Evolutionary conservation across 2,888 invertebrate species (phyloP).

Genomic region (Pecten maximus): DNA sequence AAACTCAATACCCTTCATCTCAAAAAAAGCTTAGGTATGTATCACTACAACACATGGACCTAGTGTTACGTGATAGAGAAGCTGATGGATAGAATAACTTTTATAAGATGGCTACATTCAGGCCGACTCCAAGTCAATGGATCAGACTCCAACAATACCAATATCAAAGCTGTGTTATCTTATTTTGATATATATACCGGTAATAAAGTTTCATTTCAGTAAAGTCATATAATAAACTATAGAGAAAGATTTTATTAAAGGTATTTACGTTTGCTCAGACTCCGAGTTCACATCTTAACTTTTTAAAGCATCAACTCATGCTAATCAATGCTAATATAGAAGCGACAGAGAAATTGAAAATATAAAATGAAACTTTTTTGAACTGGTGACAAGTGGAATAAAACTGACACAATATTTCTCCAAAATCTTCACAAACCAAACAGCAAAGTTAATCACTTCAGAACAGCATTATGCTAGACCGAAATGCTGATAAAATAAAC

Average conservation of each 20-base stretch:
- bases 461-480: not conserved
- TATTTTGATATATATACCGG: no score
- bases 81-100: not conserved
- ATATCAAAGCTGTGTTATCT: no score
- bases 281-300: no score
- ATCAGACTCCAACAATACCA: no score
- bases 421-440: not conserved
- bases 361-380: not conserved
- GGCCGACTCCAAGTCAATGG: no score
- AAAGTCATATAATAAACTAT: no score
- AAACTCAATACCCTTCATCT: not conserved
- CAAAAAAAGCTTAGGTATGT: not conserved
- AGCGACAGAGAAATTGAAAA: not conserved
- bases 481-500: not conserved
- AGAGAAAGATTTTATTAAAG: no score
- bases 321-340: not conserved
- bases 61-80: not conserved
- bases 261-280: no score
- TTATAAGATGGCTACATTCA: no score
- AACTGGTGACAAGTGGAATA: not conserved
- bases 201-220: no score
- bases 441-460: not conserved
- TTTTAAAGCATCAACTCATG: no score
- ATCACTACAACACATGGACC: not conserved
- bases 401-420: not conserved